Evolutionary conservation across 2,888 invertebrate species (phyloP), one percentile per base, ranked within the genome.

Genomic region (Hybos culiciformis): DNA sequence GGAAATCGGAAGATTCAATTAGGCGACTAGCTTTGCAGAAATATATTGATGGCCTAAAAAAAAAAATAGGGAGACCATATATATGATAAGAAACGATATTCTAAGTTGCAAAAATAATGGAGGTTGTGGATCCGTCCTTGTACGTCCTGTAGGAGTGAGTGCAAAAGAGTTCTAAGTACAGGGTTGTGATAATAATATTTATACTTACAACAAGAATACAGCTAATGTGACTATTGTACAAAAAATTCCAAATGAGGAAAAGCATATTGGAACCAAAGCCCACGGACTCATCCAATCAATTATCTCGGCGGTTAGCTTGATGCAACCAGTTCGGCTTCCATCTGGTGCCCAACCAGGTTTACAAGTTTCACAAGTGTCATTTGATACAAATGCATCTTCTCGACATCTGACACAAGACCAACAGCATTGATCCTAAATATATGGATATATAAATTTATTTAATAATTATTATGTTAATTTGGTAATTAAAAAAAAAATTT

Each of bases 381-480:
- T 75, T 55, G 69, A 70, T 11, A 73, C 72, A 53, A 70, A 75
- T 19, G 77, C 72, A 48, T 74, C 72, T 42, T 74, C 75, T 24
- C 74, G 68, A 57, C 81, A 82, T 4, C 73, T 67, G 21, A 78
- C 74, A 59, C 81, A 82, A 23, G 71, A 73, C 81, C 80, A 82
- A 56, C 81, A 81, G 55, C 81, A 81, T 41, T 71, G 69, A 57
- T 72, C 72, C 72, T 73, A 54, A 12, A 54, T 21, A 18, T 34
- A 42, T 21, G 26, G 39, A 37, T 29, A 11, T 24, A 24, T 24
- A 24, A 8, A 8, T 24, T 24, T 11, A 24, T 8, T 24, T 18
- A 24, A 41, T 15, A 24, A 24, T 24, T 8, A 8, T 24, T 8
- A 7, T 24, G 11, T 8, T 8, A 8, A 24, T 8, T 24, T 24